These are phyloP conservation scores for Pheosia tremula DNA, from an alignment of 2,888 invertebrate species.

Conservation along the genomic window DNA sequence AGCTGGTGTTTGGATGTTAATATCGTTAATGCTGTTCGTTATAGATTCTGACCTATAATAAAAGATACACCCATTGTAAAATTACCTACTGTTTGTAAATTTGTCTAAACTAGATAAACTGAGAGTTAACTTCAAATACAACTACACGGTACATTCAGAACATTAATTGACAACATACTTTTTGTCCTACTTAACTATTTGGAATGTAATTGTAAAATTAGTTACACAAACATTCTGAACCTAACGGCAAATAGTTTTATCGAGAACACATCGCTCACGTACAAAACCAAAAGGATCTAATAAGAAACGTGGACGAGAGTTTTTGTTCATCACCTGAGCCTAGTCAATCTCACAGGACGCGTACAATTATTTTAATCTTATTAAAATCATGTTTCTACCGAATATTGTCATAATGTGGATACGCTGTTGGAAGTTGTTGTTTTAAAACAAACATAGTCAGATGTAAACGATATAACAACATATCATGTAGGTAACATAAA, in stretches of 20 bases:
- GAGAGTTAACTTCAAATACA: neutral
- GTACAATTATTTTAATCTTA: slow-evolving; percentile 84
- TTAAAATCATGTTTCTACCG: slow-evolving; percentile 70
- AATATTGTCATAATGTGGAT: slow-evolving; percentile 51
- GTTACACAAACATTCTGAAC: neutral
- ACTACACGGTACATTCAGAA: neutral
- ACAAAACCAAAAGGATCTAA: slow-evolving; percentile 54
- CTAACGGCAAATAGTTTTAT: slow-evolving; percentile 29
- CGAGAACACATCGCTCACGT: slow-evolving; percentile 51
- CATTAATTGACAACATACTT: neutral
- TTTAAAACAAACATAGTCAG: neutral
- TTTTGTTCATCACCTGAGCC: slow-evolving; percentile 69
- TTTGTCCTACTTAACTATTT: no score
- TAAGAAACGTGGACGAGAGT: slow-evolving; percentile 56
- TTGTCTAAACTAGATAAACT: neutral
- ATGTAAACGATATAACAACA: neutral
- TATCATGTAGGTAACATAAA: slow-evolving; percentile 18
- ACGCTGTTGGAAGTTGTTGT: slow-evolving; percentile 10
- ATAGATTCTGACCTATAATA: neutral
- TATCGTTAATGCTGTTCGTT: neutral
- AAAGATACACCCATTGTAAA: no score
- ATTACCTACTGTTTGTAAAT: neutral
- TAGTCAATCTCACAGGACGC: slow-evolving; percentile 74
- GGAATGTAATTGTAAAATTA: neutral
- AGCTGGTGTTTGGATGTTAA: neutral